Percentiles rank a stretch among this genome's conserved stretches.
phyloP scores from a whole-genome alignment of 2,113 vertebrate species.

The Paratilapia polleni region DNA sequence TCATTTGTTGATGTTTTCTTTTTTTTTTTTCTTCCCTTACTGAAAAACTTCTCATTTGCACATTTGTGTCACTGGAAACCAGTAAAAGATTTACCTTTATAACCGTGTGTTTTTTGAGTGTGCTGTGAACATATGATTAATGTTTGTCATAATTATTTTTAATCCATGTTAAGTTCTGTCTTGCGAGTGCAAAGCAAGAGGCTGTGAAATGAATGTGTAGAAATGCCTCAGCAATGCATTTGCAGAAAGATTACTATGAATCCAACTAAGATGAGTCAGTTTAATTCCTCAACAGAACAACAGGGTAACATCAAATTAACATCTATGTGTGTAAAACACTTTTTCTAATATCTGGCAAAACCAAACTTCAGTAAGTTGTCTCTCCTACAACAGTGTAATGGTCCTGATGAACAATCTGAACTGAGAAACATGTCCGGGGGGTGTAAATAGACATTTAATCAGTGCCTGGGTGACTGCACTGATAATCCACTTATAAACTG shows the following conservation, averaged over 20 bases:
- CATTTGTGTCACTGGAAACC: constrained; percentile 70
- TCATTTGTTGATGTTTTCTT: constrained; percentile 40
- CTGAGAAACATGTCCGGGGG: neutral
- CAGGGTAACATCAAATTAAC: neutral
- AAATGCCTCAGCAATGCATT: neutral
- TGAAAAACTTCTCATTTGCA: constrained; percentile 58
- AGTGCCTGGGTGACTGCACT: constrained; percentile 68
- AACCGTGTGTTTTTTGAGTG: constrained; percentile 24
- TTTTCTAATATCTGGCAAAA: neutral
- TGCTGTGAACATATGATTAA: neutral
- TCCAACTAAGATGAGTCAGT: neutral
- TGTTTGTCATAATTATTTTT: neutral
- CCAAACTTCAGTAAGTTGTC: neutral
- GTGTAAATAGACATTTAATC: constrained; percentile 20
- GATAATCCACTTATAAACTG: constrained; percentile 63
- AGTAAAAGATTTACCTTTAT: constrained; percentile 66
- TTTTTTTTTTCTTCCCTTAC: constrained; percentile 1
- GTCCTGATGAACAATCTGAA: neutral
- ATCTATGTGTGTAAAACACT: neutral
- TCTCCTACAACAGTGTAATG: neutral
- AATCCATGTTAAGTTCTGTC: neutral
- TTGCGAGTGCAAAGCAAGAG: neutral
- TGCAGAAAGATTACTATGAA: neutral
- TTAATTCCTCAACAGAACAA: constrained; percentile 1
- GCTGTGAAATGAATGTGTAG: neutral